These are phyloP conservation scores for Melanaphis sacchari DNA, from an alignment of 1,140 invertebrate species.

Conservation along the genomic window DNA sequence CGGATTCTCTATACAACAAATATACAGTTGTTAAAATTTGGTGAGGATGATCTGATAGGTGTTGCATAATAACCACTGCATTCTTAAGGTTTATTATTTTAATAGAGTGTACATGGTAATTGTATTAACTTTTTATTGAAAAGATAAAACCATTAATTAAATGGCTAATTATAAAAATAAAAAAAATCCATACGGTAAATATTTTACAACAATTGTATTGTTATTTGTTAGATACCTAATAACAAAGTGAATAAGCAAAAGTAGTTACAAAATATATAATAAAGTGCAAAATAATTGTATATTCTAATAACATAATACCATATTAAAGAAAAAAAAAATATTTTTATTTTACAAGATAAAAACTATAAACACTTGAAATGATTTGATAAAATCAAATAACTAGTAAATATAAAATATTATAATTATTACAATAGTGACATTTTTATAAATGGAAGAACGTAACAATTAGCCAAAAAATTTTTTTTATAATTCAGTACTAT, in stretches of 20 bases:
- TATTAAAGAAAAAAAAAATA: not conserved
- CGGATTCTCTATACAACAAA: too few relatives aligned
- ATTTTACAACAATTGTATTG: not conserved
- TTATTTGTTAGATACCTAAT: not conserved
- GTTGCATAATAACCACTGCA: too few relatives aligned
- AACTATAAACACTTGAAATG: not conserved
- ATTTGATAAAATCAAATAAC: not conserved
- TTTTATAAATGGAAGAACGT: not conserved
- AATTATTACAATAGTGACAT: not conserved
- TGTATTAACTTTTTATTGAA: too few relatives aligned
- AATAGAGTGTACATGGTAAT: too few relatives aligned
- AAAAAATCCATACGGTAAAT: not conserved
- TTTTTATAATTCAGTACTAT: not conserved
- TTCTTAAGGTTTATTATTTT: too few relatives aligned
- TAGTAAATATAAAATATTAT: not conserved
- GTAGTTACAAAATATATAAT: not conserved
- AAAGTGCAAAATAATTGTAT: not conserved
- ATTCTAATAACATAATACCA: not conserved
- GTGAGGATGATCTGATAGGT: too few relatives aligned
- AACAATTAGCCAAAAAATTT: not conserved
- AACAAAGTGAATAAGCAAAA: not conserved
- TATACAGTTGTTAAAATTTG: too few relatives aligned
- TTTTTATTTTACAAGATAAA: not conserved
- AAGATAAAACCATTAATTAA: too few relatives aligned
- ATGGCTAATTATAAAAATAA: not conserved